Base-by-base conservation (phyloP, 53 echinoderm and acorn worm species). In the Arbacia lixula region DNA sequence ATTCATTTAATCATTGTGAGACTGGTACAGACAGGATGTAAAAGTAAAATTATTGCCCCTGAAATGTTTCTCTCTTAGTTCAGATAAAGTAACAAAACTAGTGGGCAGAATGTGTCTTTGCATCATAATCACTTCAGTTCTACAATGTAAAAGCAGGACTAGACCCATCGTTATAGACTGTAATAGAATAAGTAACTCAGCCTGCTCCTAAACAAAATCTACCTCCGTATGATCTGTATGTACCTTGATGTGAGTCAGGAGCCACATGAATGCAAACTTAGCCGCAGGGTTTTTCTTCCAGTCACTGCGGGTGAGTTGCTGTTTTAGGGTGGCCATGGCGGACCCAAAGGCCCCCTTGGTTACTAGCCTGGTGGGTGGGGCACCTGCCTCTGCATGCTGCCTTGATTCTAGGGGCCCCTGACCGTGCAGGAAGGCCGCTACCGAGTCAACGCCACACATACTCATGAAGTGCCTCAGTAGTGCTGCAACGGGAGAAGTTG, bases 211-310 rank as follows among this genome's bases (percentile, higher is more conserved):
- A n/a, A n/a, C n/a, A n/a, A n/a, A n/a, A n/a, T n/a, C n/a, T n/a
- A n/a, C n/a, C n/a, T n/a, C n/a, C n/a, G n/a, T n/a, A n/a, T n/a
- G n/a, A n/a, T n/a, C n/a, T n/a, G n/a, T n/a, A n/a, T n/a, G n/a
- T 68, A 92, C 95, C 86, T 91, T 93, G 50, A 93, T 84, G 28
- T 95, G 91, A 12, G 72, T 42, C 5, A 95, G 80, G 6, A 90
- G 65, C 91, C 93, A 95, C 2, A 60, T 32, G 41, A 91, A 95
- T 0, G 86, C 86, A 42, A 87, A 91, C 22, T 68, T 80, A 49
- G 86, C 76, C 6, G 76, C 87, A 2, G 93, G 93, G 46, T 95
- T 84, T 30, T 85, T 83, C 53, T 95, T 89, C 95, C 95, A 95
- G 3, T 76, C 55, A 5, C 72, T 68, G 58, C 91, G 88, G 49